A percentile compares a stretch with the other conserved stretches of the same genome.
These are phyloP conservation scores for Casuarius casuarius DNA, from an alignment of 2,113 vertebrate species.

Conservation along the genomic window DNA sequence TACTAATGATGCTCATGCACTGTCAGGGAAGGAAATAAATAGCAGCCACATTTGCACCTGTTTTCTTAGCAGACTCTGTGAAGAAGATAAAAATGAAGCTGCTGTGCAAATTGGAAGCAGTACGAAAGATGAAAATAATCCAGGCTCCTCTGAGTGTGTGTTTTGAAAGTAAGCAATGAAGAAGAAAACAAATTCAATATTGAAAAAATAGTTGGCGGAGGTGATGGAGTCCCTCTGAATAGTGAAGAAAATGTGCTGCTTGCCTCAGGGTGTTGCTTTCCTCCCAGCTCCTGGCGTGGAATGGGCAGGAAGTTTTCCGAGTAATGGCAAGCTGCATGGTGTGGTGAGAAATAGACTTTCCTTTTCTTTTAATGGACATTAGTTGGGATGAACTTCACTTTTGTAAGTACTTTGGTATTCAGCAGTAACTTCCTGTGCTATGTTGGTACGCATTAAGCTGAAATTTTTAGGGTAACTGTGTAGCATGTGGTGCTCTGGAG, in stretches of 20 bases:
- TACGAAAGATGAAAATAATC: not conserved
- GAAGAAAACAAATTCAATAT: not conserved
- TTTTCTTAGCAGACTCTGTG: not conserved
- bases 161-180: conserved; percentile 23
- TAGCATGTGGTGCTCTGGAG: not conserved
- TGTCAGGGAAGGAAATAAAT: not conserved
- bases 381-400: conserved; percentile 5
- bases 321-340: not conserved
- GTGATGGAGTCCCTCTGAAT: not conserved
- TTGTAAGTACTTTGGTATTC: conserved; percentile 29
- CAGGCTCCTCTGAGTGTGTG: conserved; percentile 15
- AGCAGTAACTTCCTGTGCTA: not conserved
- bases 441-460: not conserved
- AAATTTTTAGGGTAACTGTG: not conserved
- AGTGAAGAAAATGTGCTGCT: not conserved
- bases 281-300: not conserved
- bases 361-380: conserved; percentile 24
- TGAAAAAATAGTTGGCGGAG: not conserved
- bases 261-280: not conserved
- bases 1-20: not conserved
- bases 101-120: conserved; percentile 6
- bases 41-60: not conserved
- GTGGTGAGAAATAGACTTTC: not conserved
- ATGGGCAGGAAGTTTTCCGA: not conserved
- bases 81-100: not conserved